A percentile compares a stretch with the other conserved stretches of the same genome.
Evolutionary conservation across 2,888 invertebrate genomes (phyloP).

Genomic region (Nemurella pictetii): DNA sequence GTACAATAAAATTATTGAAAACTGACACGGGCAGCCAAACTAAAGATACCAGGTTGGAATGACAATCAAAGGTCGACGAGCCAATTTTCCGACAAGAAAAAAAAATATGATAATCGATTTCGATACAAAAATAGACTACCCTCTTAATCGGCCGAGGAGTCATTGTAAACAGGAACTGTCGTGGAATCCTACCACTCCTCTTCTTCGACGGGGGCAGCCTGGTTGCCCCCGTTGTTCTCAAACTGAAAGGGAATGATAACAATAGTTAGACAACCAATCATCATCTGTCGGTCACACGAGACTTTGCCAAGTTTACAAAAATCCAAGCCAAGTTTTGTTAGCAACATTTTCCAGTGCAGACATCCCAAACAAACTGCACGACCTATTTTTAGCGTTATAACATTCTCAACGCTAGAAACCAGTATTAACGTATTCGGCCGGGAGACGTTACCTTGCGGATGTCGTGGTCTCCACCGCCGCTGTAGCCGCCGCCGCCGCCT

Average conservation of each 20-base stretch:
- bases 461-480: slow-evolving; percentile 70
- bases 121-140: background rate
- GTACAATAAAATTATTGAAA: too few species aligned
- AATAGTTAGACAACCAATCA: background rate
- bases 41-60: too few species aligned
- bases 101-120: background rate
- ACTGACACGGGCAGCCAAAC: too few species aligned
- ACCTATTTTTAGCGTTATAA: too few species aligned
- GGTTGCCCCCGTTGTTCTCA: background rate
- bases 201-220: background rate
- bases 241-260: background rate
- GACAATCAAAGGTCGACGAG: too few species aligned
- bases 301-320: background rate
- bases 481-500: slow-evolving; percentile 53
- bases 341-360: too few species aligned
- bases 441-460: slow-evolving; percentile 66
- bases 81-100: background rate
- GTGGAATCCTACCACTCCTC: background rate
- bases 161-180: background rate
- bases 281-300: background rate
- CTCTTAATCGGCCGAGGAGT: background rate
- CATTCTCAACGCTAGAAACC: too few species aligned
- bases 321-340: too few species aligned
- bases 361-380: too few species aligned
- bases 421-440: too few species aligned